phyloP scores from a whole-genome alignment of 2,797 vertebrate genomes.

The Lacerta agilis region DNA sequence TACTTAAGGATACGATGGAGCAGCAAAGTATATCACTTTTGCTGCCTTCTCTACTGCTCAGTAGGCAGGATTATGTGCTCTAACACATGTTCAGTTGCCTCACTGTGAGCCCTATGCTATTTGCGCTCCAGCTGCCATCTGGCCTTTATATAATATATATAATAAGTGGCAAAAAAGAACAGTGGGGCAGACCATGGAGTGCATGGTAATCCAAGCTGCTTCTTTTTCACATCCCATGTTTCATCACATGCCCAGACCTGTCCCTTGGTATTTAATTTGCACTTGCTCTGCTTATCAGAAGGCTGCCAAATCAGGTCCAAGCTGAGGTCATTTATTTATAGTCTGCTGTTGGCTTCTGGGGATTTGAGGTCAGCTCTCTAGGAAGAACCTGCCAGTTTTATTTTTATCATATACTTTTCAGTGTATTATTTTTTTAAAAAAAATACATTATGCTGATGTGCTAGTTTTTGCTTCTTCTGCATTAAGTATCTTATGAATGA shows the following conservation, averaged over 20 bases:
- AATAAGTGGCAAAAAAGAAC: background rate
- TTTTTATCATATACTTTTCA: background rate
- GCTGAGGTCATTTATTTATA: slow-evolving; percentile 19
- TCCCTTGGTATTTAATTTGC: slow-evolving; percentile 23
- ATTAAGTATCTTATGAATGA: background rate
- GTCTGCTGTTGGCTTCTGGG: background rate
- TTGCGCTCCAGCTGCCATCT: no score
- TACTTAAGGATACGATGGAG: no score
- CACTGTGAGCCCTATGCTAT: no score
- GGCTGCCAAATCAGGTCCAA: background rate
- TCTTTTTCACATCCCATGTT: background rate
- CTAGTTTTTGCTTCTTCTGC: background rate
- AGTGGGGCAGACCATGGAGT: background rate
- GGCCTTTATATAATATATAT: background rate
- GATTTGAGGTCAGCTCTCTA: background rate
- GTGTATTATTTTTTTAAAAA: background rate
- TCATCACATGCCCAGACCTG: background rate
- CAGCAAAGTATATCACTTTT: no score
- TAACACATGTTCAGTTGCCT: no score
- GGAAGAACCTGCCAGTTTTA: background rate
- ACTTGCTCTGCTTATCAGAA: slow-evolving; percentile 2
- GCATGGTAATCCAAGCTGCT: background rate
- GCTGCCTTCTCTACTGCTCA: no score
- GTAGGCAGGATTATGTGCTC: no score
- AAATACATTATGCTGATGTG: background rate